Evolutionary conservation across 2,113 vertebrate species (phyloP).

Genomic region (Psettodes erumei): DNA sequence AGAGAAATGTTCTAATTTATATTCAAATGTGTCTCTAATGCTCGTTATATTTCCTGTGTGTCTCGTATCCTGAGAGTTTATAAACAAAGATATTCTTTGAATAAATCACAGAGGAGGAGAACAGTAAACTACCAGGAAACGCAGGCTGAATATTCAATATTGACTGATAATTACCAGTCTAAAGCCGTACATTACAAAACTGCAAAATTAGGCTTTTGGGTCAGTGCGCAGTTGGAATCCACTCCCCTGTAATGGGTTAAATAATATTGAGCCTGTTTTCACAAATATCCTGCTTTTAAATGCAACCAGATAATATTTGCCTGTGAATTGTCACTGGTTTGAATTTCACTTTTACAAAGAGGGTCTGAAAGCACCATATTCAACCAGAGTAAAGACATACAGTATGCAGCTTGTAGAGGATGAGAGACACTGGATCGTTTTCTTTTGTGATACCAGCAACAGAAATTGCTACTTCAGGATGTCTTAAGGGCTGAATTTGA

Average conservation of each 20-base stretch:
- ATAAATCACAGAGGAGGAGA: slow-evolving; percentile 57
- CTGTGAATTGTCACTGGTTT: not conserved
- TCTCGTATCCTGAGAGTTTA: slow-evolving; percentile 63
- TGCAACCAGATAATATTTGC: slow-evolving; percentile 5
- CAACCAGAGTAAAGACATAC: slow-evolving; percentile 13
- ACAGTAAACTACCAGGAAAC: slow-evolving; percentile 67
- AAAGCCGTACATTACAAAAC: slow-evolving; percentile 63
- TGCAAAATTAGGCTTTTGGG: slow-evolving; percentile 53
- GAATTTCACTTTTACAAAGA: slow-evolving; percentile 25
- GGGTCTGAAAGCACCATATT: slow-evolving; percentile 11
- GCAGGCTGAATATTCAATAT: slow-evolving; percentile 64
- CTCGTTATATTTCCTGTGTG: slow-evolving; percentile 59
- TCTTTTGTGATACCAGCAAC: slow-evolving; percentile 35
- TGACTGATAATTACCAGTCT: slow-evolving; percentile 65
- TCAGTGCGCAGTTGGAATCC: slow-evolving; percentile 16
- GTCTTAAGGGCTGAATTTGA: slow-evolving; percentile 47
- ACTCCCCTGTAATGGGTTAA: not conserved
- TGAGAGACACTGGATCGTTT: slow-evolving; percentile 29
- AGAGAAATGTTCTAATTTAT: slow-evolving; percentile 58
- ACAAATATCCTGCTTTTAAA: not conserved
- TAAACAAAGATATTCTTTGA: slow-evolving; percentile 71
- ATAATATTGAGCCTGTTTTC: not conserved
- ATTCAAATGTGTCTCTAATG: slow-evolving; percentile 59
- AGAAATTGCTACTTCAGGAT: slow-evolving; percentile 43
- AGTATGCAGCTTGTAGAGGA: not conserved